phyloP scores from a whole-genome alignment of 2,113 vertebrate species.

The Tiliqua scincoides region DNA sequence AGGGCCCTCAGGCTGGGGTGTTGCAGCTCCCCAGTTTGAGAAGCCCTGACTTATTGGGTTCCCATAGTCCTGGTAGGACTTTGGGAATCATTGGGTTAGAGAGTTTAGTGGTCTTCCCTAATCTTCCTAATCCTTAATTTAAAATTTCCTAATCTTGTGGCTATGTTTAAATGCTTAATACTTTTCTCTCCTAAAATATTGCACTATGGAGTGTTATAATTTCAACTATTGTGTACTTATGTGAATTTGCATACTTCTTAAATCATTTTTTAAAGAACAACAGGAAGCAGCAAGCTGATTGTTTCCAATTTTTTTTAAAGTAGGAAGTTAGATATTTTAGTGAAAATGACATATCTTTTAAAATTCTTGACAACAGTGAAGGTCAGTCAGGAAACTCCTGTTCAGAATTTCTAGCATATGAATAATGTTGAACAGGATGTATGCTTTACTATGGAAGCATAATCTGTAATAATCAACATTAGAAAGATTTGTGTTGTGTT shows the following conservation, averaged over 20 bases:
- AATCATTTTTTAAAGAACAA: slow-evolving; percentile 64
- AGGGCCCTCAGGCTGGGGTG: no score
- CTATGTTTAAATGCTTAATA: slow-evolving; percentile 21
- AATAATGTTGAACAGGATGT: slow-evolving; percentile 84
- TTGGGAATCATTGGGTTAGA: no score
- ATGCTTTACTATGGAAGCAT: slow-evolving; percentile 63
- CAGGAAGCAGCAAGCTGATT: slow-evolving; percentile 73
- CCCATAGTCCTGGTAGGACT: no score
- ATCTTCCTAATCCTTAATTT: no score
- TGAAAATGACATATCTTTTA: slow-evolving; percentile 73
- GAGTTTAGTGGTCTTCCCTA: no score
- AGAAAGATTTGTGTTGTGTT: slow-evolving; percentile 77
- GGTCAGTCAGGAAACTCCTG: slow-evolving; percentile 76
- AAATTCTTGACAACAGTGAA: slow-evolving; percentile 71
- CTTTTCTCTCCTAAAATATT: slow-evolving; percentile 31
- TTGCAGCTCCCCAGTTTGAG: no score
- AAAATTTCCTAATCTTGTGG: slow-evolving; percentile 22
- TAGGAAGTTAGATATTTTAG: slow-evolving; percentile 75
- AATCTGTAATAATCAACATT: slow-evolving; percentile 78
- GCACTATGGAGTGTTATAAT: slow-evolving; percentile 20
- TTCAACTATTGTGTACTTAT: slow-evolving; percentile 30
- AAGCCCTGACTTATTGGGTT: no score
- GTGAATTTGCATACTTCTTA: slow-evolving; percentile 3
- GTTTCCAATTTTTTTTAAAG: slow-evolving; percentile 68
- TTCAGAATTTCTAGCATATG: slow-evolving; percentile 77